These are phyloP conservation scores for Gari tellinella DNA, from an alignment of 2,888 invertebrate species.

Conservation along the genomic window DNA sequence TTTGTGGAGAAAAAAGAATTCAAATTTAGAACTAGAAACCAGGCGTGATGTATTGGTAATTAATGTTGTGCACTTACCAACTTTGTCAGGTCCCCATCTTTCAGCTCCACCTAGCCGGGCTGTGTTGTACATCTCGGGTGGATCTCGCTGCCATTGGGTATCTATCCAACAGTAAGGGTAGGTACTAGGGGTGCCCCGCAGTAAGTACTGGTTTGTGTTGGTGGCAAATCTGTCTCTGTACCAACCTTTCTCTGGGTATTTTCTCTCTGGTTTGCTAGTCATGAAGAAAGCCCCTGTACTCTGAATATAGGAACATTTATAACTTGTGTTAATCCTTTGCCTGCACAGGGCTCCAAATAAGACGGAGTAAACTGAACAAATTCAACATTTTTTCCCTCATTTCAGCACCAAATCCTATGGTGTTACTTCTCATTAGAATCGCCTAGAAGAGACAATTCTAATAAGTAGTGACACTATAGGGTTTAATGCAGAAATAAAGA, in stretches of 20 bases:
- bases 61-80: constrained; percentile 69
- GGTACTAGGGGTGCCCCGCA: constrained; percentile 68
- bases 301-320: constrained; percentile 54
- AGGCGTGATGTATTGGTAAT: too few species aligned
- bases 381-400: too few species aligned
- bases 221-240: constrained; percentile 75
- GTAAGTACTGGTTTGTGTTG: constrained; percentile 73
- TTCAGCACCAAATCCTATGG: too few species aligned
- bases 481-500: too few species aligned
- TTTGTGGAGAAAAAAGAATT: too few species aligned
- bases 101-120: constrained; percentile 80
- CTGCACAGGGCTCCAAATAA: too few species aligned
- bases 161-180: constrained; percentile 79
- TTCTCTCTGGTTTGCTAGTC: constrained; percentile 55
- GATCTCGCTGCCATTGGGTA: constrained; percentile 73
- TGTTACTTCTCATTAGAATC: too few species aligned
- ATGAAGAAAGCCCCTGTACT: constrained; percentile 72
- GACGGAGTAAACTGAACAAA: too few species aligned
- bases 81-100: constrained; percentile 82
- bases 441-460: too few species aligned
- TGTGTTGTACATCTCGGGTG: constrained; percentile 78
- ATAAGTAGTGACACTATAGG: too few species aligned
- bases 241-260: constrained; percentile 67
- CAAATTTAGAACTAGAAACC: too few species aligned
- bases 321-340: too few species aligned